Base-by-base conservation (phyloP, 2,888 invertebrate species). In the Elaeidobius kamerunicus region DNA sequence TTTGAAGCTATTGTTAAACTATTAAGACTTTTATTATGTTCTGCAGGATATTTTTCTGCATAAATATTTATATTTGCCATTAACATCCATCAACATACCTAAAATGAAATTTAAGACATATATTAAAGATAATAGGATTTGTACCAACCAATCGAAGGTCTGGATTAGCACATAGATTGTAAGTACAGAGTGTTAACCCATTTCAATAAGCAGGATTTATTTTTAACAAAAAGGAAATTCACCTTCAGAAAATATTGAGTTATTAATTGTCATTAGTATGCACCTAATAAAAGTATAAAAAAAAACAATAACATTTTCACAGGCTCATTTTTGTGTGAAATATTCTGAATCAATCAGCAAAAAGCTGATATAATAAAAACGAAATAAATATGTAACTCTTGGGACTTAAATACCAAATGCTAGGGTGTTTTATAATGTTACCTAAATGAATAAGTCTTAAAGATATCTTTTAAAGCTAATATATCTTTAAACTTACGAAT, bases 401-500 rank as follows among this genome's bases (percentile, higher is more conserved):
- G 23, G 4, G 23, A 23, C 4, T 6, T 6, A 6, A 23, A 23
- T 23, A 23, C 4, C 9, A 4, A 23, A 23, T 6, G 9, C 23
- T 6, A 23, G 9, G 23, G n/a, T n/a, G n/a, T n/a, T n/a, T n/a
- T n/a, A n/a, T n/a, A n/a, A n/a, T n/a, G n/a, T n/a, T n/a, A n/a
- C n/a, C n/a, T n/a, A n/a, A n/a, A n/a, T n/a, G n/a, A n/a, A 36
- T 5, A 16, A 3, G 1, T 27, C 2, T 6, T 14, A 27, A 14
- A 15, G 11, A 38, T 42, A 42, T n/a, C 12, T 14, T 42, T 14
- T 4, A 27, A 18, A 12, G 2, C 20, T 20, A 45, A 23, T 23
- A 6, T 23, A 23, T 23, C 9, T 23, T 23, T 23, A 23, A 23
- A 61, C 64, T 61, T 59, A 67, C 67, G 59, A 52, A 67, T 60